Conservation (phyloP, 2,888 invertebrate genomes). For the Nemotelus pantherinus region DNA sequence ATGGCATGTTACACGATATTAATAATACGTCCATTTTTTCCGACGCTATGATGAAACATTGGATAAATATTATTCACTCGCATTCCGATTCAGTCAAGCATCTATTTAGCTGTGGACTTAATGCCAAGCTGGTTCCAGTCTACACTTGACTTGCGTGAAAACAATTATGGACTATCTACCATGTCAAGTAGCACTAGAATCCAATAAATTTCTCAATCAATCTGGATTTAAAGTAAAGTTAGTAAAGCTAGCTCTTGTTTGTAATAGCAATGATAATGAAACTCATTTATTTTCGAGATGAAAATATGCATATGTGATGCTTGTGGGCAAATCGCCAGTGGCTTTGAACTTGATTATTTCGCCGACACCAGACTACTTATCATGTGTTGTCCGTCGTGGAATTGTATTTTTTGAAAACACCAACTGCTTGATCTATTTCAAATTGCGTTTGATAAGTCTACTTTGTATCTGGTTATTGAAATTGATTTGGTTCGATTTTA, state of each 20-base stretch:
- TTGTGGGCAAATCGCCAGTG: constrained; percentile 7
- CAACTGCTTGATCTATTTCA: too few species aligned
- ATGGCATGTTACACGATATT: background rate
- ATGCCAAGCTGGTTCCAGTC: background rate
- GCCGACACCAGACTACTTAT: background rate
- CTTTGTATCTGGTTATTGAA: too few species aligned
- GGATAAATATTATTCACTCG: background rate
- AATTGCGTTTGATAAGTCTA: too few species aligned
- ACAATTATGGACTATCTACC: background rate
- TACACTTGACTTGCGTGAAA: constrained; percentile 16
- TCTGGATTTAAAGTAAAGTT: background rate
- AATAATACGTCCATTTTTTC: background rate
- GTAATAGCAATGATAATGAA: too few species aligned
- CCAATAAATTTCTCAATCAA: background rate
- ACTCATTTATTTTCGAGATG: too few species aligned
- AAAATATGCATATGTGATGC: too few species aligned
- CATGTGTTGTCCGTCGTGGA: too few species aligned
- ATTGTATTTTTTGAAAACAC: too few species aligned
- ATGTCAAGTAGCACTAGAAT: background rate
- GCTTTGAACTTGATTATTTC: constrained; percentile 11
- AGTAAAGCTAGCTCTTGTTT: background rate
- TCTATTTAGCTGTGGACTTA: background rate
- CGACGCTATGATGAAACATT: background rate
- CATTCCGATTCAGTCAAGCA: background rate
- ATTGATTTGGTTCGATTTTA: too few species aligned